Percentiles rank a stretch among this genome's conserved stretches.
phyloP scores from a whole-genome alignment of 2,888 invertebrate species.

The Drosophila borborema region DNA sequence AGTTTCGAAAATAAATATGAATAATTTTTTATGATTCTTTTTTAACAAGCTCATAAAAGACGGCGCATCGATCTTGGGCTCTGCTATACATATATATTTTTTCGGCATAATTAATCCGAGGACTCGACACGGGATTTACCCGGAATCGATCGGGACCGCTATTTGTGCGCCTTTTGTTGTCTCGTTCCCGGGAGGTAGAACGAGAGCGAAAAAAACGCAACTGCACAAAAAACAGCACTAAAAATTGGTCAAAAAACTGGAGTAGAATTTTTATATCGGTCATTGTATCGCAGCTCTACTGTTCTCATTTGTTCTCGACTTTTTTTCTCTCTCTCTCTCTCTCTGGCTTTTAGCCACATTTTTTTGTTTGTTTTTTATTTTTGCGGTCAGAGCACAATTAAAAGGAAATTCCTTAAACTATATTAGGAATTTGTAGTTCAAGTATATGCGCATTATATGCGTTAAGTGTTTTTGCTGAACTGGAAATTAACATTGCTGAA shows the following conservation, averaged over 20 bases:
- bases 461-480: background rate
- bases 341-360: conserved; percentile 17
- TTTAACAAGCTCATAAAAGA: conserved; percentile 69
- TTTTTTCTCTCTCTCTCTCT: conserved; percentile 32
- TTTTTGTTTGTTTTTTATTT: conserved; percentile 17
- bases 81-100: background rate
- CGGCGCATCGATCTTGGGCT: background rate
- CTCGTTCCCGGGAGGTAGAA: background rate
- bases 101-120: conserved; percentile 44
- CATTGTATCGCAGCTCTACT: conserved; percentile 14
- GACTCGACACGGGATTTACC: conserved; percentile 34
- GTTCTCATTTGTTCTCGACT: conserved; percentile 25
- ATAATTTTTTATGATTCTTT: conserved; percentile 76
- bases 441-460: background rate
- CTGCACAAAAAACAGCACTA: conserved; percentile 79
- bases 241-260: conserved; percentile 83
- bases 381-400: conserved; percentile 25
- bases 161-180: conserved; percentile 31
- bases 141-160: conserved; percentile 47
- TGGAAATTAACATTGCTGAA: too few relatives aligned
- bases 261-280: conserved; percentile 67
- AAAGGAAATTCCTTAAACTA: background rate
- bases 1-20: conserved; percentile 49
- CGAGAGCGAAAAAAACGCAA: conserved; percentile 25
- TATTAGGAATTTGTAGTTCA: background rate